Percentiles rank a stretch among this genome's conserved stretches.
phyloP scores from a whole-genome alignment of 2,888 invertebrate species.

The Busseola fusca region DNA sequence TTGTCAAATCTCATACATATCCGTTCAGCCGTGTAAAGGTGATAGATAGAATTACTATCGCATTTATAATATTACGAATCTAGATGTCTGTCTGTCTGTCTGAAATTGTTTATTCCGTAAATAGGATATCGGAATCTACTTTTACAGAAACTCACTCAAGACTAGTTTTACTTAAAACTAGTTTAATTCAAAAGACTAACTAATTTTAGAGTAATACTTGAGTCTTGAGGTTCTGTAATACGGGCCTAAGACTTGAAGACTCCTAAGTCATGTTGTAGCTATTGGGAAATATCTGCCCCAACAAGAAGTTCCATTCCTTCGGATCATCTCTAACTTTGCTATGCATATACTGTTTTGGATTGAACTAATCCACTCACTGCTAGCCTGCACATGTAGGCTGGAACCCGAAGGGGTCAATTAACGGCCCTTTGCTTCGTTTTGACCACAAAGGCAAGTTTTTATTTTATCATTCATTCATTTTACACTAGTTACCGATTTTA shows the following conservation, averaged over 20 bases:
- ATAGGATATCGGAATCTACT: not conserved
- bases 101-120: not conserved
- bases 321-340: not conserved
- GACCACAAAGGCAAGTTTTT: conserved; percentile 14
- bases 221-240: not conserved
- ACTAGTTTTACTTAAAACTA: not conserved
- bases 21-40: not conserved
- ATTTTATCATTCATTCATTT: conserved; percentile 4
- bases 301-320: not conserved
- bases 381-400: not conserved
- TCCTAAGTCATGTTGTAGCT: not conserved
- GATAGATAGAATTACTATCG: not conserved
- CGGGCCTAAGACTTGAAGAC: not conserved
- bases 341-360: not conserved
- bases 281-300: not conserved
- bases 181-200: not conserved
- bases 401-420: not conserved
- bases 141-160: not conserved
- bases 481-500: conserved; percentile 32
- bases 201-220: not conserved
- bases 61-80: not conserved
- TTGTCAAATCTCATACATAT: not conserved
- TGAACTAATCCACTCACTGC: not conserved
- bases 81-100: not conserved
- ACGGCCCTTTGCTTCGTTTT: not conserved